Evolutionary conservation across 2,113 vertebrate species (phyloP), one percentile per base, ranked within the genome.

Genomic region (Romanogobio albipinnatus): DNA sequence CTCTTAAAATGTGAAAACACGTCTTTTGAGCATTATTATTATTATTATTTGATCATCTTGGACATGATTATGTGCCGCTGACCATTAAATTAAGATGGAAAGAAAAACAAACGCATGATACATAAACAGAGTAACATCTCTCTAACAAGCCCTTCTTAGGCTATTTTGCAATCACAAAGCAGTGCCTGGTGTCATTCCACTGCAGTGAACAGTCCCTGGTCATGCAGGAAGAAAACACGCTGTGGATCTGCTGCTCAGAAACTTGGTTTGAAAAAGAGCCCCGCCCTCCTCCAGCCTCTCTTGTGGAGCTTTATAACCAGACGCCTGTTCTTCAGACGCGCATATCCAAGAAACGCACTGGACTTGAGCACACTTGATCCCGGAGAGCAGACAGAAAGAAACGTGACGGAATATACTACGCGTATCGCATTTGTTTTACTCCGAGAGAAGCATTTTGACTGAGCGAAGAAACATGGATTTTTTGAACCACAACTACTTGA

Each of bases 401-500:
- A 90, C 88, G 61, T 89, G 49, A 86, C 81, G 94, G 93, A 94
- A 92, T 94, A 93, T 90, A 47, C 86, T 90, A 47, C 86, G 87
- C 89, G 26, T 82, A 11, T 53, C 47, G 24, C 68, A 8, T 64
- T 83, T 80, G 83, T 89, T 85, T 79, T n/a, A 59, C 51, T 66
- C 62, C 26, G 9, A 61, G 74, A 56, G 47, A 58, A 73, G 19
- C 90, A 62, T 62, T 59, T 83, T 80, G 86, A 36, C 83, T 87
- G 66, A 90, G 75, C 87, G 82, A 88, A 84, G 90, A 74, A 83
- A 85, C 89, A 95, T 95, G 95, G 95, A 95, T 95, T 95, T 95
- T 92, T 91, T 95, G 90, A 95, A 95, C 87, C 95, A 95, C 90
- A 94, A 91, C 93, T 95, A 96, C 89, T 92, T 96, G 91, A 94